Evolutionary conservation across 1,140 invertebrate species (phyloP), one percentile per base, ranked within the genome.

Genomic region (Pissodes strobi): DNA sequence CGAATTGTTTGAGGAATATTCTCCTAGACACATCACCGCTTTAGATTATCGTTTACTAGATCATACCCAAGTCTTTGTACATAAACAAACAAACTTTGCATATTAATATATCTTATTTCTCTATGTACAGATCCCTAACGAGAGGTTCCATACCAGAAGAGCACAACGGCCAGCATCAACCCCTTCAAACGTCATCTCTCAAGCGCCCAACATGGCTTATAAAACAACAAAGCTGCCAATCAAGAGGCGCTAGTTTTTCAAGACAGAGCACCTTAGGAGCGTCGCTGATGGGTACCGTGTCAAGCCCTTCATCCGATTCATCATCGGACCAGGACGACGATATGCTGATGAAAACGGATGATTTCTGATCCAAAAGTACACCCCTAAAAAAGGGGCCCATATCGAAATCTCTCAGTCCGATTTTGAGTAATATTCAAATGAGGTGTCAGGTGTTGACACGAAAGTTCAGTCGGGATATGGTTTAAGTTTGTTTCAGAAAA

Each of bases 121-220:
- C n/a, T n/a, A n/a, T n/a, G n/a, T 68, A 9, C 64, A 77, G 77
- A 55, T 76, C 75, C 23, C 72, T 78, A 60, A 76, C 71, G 3
- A 64, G 72, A 49, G 73, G 77, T 57, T 73, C 71, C 19, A 78
- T 78, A 21, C 77, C 75, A 6, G 77, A 78, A 67, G 77, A 78
- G 63, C 46, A 19, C 15, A 48, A 49, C 37, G 2, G 4, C 43
- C 18, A 17, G 10, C n/a, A 46, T 8, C 39, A 19, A 10, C 56
- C 52, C 30, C 63, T 58, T 39, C 68, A 66, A 19, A 72, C 63
- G n/a, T 67, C 68, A 12, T 71, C 66, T 1, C 66, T 70, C 0
- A 66, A 71, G 38, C 65, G 73, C 43, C 66, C 76, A n/a, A 74
- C 72, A 1, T 76, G 75, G 74, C 57, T 76, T 55, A 48, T 71